phyloP scores from a whole-genome alignment of 1,140 invertebrate genomes.

The Brachionus sp. region DNA sequence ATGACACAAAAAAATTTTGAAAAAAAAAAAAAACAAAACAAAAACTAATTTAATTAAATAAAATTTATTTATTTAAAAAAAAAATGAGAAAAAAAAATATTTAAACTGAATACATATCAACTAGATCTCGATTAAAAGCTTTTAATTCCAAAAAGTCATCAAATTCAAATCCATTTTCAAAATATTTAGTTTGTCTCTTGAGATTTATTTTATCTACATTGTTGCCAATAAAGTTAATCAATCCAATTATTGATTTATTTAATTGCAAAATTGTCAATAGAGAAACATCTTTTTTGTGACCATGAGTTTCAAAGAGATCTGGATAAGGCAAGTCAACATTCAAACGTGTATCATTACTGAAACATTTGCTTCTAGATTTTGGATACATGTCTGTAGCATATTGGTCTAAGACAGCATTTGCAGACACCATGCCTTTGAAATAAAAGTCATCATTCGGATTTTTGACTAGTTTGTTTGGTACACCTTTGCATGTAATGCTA shows the following conservation, averaged over 20 bases:
- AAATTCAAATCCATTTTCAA: conserved; percentile 21
- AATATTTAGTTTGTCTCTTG: conserved; percentile 12
- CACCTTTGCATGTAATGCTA: not conserved
- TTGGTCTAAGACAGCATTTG: not conserved
- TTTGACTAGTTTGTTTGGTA: not conserved
- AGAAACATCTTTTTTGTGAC: not conserved
- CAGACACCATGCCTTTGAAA: conserved; percentile 9
- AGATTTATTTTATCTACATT: not conserved
- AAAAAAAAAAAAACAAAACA: too few species aligned
- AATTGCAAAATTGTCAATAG: conserved; percentile 27
- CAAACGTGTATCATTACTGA: not conserved
- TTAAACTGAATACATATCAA: conserved; percentile 26
- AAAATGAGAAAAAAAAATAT: not conserved
- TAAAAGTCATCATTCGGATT: conserved; percentile 22
- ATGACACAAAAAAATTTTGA: too few species aligned
- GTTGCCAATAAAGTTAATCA: not conserved
- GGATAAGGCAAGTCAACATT: conserved; percentile 15
- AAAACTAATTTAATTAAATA: not conserved
- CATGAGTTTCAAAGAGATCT: not conserved
- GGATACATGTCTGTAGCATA: conserved; percentile 25
- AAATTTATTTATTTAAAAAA: not conserved
- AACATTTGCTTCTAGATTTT: conserved; percentile 28
- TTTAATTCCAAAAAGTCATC: conserved; percentile 38
- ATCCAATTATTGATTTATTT: conserved; percentile 11
- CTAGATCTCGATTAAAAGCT: conserved; percentile 13